Evolutionary conservation across 2,888 invertebrate species (phyloP), one percentile per base, ranked within the genome.

Genomic region (Leptogaster cylindrica): DNA sequence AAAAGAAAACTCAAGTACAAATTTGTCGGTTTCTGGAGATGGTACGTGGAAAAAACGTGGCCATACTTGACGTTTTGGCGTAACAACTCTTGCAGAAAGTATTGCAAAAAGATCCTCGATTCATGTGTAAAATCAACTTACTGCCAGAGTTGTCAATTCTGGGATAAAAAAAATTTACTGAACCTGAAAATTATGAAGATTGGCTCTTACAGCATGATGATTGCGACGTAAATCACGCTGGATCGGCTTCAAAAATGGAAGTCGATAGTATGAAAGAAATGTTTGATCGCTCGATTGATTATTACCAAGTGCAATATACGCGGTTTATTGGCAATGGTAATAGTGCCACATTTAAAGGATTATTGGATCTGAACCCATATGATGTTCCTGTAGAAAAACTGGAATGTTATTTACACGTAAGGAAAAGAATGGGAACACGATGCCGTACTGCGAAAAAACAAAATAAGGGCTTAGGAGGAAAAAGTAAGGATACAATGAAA

Each of bases 181-280:
- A 70, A 48, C 69, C 71, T 20, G 52, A 20, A 14, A 68, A 68
- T 31, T 72, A 67, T 55, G 64, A 70, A 46, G 67, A 69, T 65
- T 72, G 70, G 71, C 44, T 51, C 31, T 51, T 31, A 51, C 51
- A 67, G 16, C 50, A 39, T 44, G 31, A 50, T 20, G 64, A 67
- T 6, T 73, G 73, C 46, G 23, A 28, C n/a, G 66, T 69, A 41
- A 73, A 73, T 67, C 71, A 72, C 31, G 20, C 50, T 14, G 71
- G 71, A 28, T 70, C 69, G 27, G 52, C 71, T 12, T 69, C 70
- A 23, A 72, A 72, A 55, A 71, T 72, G 73, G 20, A 70, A 58
- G 68, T 67, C 7, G 68, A 69, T 16, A 61, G 68, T 36, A 55
- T 70, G 23, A 70, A 69, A 63, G 67, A 66, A 33, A 67, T 68